phyloP scores from a whole-genome alignment of 2,797 vertebrate genomes.

The Microtus obscurus region DNA sequence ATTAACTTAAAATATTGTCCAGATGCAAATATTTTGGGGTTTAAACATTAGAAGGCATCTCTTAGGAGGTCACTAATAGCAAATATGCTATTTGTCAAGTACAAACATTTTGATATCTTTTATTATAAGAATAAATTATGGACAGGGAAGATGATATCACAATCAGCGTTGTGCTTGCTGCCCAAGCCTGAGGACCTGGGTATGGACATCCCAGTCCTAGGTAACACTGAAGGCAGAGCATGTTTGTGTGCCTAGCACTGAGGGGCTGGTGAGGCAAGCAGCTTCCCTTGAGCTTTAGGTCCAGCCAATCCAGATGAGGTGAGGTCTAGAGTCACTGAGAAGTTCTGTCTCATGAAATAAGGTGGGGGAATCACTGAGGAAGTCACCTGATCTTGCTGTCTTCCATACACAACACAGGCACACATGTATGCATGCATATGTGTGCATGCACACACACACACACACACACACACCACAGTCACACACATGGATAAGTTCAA shows the following conservation, averaged over 20 bases:
- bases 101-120: not conserved
- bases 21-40: not conserved
- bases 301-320: no score
- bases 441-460: not conserved
- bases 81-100: not conserved
- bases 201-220: not conserved
- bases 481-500: not conserved
- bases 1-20: not conserved
- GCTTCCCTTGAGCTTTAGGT: not conserved
- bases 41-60: not conserved
- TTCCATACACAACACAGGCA: not conserved
- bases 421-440: no score
- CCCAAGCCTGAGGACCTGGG: not conserved
- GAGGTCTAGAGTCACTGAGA: not conserved
- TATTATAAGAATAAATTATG: not conserved
- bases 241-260: not conserved
- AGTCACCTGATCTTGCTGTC: not conserved
- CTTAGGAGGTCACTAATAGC: not conserved
- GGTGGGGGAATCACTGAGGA: not conserved
- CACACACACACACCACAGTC: no score
- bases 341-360: not conserved
- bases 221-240: not conserved
- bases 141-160: no score
- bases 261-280: not conserved
- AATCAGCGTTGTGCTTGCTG: not conserved